Evolutionary conservation across 2,113 vertebrate species (phyloP).

Genomic region (Axis porcinus): DNA sequence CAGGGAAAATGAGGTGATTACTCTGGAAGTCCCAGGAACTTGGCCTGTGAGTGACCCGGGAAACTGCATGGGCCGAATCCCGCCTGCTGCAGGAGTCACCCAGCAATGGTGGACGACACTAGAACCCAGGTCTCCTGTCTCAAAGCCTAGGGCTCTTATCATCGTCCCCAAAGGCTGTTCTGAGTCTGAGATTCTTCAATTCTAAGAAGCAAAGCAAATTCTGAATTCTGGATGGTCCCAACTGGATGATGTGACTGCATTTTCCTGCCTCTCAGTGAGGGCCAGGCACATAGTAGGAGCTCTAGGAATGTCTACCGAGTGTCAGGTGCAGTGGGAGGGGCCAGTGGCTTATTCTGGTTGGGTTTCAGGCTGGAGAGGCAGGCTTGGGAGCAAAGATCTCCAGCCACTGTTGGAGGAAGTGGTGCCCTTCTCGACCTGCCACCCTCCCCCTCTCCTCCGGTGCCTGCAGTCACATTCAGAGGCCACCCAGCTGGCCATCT

Average conservation of each 20-base stretch:
- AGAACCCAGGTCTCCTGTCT: background rate
- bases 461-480: background rate
- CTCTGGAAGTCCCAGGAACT: background rate
- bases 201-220: slow-evolving; percentile 10
- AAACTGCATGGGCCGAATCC: background rate
- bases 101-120: background rate
- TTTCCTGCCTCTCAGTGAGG: background rate
- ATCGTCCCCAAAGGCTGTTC: background rate
- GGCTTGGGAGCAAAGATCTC: background rate
- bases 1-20: background rate
- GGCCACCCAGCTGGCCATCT: slow-evolving; percentile 7
- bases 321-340: background rate
- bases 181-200: background rate
- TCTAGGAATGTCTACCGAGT: background rate
- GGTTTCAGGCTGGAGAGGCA: background rate
- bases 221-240: background rate
- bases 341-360: background rate
- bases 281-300: background rate
- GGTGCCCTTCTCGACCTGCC: background rate
- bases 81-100: background rate
- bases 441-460: background rate
- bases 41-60: background rate
- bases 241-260: background rate
- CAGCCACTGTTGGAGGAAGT: slow-evolving; percentile 29
- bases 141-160: background rate